A percentile compares a stretch with the other conserved stretches of the same genome.
Evolutionary conservation across 2,888 invertebrate species (phyloP).

Genomic region (Leptinotarsa juncta): DNA sequence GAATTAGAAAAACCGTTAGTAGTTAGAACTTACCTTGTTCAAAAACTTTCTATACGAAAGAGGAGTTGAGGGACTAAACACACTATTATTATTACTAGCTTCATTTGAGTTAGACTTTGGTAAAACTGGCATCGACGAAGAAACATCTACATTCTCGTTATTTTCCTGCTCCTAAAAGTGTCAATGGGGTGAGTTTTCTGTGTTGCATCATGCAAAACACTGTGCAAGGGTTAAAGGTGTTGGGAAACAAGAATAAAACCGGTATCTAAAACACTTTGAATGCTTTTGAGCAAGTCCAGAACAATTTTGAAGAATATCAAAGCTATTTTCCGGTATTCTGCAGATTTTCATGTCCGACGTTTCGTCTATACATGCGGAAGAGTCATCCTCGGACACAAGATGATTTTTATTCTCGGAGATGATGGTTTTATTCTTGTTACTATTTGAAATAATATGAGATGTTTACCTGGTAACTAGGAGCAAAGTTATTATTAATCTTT

Average conservation of each 20-base stretch:
- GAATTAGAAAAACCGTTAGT: background rate
- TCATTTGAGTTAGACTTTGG: conserved; percentile 48
- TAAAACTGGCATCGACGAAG: conserved; percentile 52
- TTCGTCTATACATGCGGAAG: too few relatives aligned
- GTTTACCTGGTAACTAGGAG: conserved; percentile 76
- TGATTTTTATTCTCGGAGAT: background rate
- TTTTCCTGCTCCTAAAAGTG: conserved; percentile 52
- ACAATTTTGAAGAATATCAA: too few relatives aligned
- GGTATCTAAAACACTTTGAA: background rate
- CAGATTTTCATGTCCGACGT: too few relatives aligned
- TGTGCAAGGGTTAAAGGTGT: conserved; percentile 37
- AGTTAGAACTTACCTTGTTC: conserved; percentile 53
- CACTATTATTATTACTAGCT: conserved; percentile 50
- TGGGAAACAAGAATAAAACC: conserved; percentile 24
- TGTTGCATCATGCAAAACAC: conserved; percentile 49
- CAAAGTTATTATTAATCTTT: conserved; percentile 70
- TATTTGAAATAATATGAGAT: background rate
- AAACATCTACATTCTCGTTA: conserved; percentile 49
- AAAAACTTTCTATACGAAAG: conserved; percentile 58
- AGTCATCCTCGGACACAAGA: background rate
- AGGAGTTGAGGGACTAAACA: conserved; percentile 56
- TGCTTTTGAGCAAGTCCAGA: too few relatives aligned
- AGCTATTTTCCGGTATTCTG: too few relatives aligned
- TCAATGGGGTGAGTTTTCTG: conserved; percentile 35
- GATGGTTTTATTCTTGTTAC: conserved; percentile 21